A percentile compares a stretch with the other conserved stretches of the same genome.
These are phyloP conservation scores for Pristionchus arcanus DNA, from an alignment of 2,888 invertebrate species.

Conservation along the genomic window DNA sequence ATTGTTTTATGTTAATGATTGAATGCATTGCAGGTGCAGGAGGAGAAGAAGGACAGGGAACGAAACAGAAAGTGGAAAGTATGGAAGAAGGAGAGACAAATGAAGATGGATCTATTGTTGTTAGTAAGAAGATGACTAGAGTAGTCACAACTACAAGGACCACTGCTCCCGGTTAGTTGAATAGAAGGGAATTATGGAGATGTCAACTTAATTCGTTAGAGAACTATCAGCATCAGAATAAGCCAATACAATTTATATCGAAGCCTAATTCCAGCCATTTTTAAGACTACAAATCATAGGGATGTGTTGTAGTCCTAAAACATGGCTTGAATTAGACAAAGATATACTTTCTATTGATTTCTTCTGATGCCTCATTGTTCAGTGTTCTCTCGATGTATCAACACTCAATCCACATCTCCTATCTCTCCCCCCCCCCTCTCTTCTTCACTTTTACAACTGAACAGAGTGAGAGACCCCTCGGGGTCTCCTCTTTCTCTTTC, in stretches of 20 bases:
- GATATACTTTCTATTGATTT: background rate
- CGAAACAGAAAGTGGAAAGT: conserved; percentile 66
- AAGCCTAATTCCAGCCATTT: no score
- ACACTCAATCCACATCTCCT: conserved; percentile 44
- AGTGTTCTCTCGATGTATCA: conserved; percentile 5
- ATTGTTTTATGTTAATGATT: background rate
- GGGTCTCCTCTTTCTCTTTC: conserved; percentile 22
- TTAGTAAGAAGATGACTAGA: conserved; percentile 78
- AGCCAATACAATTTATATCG: no score
- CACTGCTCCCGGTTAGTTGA: conserved; percentile 72
- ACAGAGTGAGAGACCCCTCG: conserved; percentile 20
- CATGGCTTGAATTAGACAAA: background rate
- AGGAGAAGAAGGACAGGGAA: conserved; percentile 39
- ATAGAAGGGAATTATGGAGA: background rate
- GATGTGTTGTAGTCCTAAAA: no score
- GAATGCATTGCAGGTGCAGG: conserved; percentile 12
- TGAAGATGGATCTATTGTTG: conserved; percentile 77
- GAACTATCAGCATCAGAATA: no score
- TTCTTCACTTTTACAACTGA: conserved; percentile 35
- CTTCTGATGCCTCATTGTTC: background rate
- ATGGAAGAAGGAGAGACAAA: conserved; percentile 78
- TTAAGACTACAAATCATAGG: no score
- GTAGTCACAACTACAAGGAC: conserved; percentile 79
- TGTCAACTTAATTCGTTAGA: no score
- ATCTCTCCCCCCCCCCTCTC: background rate